Conservation (phyloP, 2,888 invertebrate species). For the Lasioglossum malachurum region DNA sequence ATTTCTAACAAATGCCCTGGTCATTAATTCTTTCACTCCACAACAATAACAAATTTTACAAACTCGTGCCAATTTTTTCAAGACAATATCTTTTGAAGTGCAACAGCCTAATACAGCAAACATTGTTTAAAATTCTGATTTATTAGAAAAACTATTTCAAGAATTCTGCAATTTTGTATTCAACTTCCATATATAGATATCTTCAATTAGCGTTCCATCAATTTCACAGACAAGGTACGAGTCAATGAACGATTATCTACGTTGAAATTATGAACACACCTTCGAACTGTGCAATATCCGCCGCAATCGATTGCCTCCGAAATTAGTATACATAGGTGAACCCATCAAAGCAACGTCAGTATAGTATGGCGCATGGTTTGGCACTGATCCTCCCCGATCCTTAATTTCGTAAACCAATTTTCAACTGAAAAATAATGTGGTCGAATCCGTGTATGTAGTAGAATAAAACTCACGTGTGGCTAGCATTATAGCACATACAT, state of each 20-base stretch:
- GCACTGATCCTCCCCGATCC: conserved; percentile 35
- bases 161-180: background rate
- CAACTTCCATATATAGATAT: background rate
- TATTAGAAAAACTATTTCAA: background rate
- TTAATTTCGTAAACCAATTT: background rate
- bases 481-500: background rate
- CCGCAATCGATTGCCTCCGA: background rate
- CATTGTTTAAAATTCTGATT: background rate
- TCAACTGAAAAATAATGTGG: background rate
- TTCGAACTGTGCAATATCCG: conserved; percentile 1
- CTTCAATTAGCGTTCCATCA: background rate
- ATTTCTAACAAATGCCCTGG: background rate
- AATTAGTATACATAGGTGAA: background rate
- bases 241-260: background rate
- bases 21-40: background rate
- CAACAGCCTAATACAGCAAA: background rate
- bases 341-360: background rate
- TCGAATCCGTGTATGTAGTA: background rate
- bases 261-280: background rate
- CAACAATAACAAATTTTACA: background rate
- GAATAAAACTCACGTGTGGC: background rate
- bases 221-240: background rate
- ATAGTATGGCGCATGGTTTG: conserved; percentile 6
- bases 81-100: background rate
- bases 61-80: background rate